Conservation (phyloP, 2,113 vertebrate species). For the Orthochromis malagaraziensis region DNA sequence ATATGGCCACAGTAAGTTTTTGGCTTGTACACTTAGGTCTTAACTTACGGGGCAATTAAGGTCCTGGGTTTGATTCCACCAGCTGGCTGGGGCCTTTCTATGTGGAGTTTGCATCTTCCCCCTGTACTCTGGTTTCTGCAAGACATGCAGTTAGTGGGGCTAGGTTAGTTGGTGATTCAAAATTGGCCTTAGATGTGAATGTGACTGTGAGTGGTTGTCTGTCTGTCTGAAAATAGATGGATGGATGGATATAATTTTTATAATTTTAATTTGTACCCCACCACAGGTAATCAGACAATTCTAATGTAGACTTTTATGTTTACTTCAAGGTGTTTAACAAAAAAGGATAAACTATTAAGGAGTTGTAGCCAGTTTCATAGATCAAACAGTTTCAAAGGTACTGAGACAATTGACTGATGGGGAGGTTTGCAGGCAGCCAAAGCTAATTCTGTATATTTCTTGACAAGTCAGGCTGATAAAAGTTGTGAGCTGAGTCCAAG, state of each 20-base stretch:
- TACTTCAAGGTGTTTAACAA: neutral
- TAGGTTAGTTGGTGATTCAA: neutral
- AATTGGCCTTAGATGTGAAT: neutral
- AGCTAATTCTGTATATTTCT: neutral
- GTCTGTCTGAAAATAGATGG: neutral
- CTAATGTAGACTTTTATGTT: neutral
- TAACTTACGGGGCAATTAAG: accelerated
- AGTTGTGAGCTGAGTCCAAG: neutral
- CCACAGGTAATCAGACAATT: neutral
- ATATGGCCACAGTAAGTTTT: neutral
- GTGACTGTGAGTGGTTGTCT: neutral
- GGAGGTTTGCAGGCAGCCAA: neutral
- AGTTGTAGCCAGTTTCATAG: neutral
- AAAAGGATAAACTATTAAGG: neutral
- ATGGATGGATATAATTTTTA: neutral
- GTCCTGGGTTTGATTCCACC: neutral
- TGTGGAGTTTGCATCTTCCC: neutral
- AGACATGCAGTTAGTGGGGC: neutral
- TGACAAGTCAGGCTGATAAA: neutral
- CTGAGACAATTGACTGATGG: neutral
- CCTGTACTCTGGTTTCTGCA: neutral
- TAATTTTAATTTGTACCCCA: neutral
- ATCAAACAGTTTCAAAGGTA: neutral
- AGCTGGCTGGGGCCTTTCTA: neutral
- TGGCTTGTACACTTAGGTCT: neutral